phyloP scores from a whole-genome alignment of 2,797 vertebrate genomes.

The Tapera naevia region DNA sequence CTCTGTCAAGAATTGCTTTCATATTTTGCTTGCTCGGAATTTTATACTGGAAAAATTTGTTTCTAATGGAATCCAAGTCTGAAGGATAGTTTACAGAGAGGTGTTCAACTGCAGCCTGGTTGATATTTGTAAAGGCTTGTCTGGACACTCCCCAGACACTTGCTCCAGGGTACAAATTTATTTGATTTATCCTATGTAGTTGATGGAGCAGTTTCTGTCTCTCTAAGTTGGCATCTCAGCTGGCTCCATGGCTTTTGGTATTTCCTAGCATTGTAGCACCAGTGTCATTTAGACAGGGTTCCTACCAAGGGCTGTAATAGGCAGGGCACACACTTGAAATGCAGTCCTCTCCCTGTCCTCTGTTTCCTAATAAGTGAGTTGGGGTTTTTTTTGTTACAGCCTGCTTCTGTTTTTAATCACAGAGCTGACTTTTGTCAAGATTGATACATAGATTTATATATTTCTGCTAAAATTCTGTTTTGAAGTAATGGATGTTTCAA shows the following conservation, averaged over 20 bases:
- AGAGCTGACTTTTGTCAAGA: background rate
- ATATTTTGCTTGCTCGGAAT: background rate
- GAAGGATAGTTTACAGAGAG: constrained; percentile 12
- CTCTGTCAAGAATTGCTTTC: background rate
- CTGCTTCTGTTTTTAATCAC: background rate
- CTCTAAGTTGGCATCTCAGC: background rate
- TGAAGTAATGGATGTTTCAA: background rate
- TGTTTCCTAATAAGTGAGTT: background rate
- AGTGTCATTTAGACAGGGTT: background rate
- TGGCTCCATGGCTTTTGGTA: background rate
- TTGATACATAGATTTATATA: background rate
- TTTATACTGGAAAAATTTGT: background rate
- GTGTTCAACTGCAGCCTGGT: constrained; percentile 39
- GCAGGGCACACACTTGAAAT: background rate
- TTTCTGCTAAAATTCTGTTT: background rate
- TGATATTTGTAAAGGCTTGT: constrained; percentile 55
- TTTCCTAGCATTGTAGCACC: background rate
- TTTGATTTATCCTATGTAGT: background rate
- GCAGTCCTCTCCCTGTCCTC: background rate
- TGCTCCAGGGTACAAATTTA: constrained; percentile 36
- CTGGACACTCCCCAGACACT: constrained; percentile 50
- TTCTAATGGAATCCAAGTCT: background rate
- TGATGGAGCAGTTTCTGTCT: background rate
- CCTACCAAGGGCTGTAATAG: background rate
- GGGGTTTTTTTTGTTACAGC: background rate